Evolutionary conservation across 2,113 vertebrate species (phyloP).

Genomic region (Grammomys dolichurus): DNA sequence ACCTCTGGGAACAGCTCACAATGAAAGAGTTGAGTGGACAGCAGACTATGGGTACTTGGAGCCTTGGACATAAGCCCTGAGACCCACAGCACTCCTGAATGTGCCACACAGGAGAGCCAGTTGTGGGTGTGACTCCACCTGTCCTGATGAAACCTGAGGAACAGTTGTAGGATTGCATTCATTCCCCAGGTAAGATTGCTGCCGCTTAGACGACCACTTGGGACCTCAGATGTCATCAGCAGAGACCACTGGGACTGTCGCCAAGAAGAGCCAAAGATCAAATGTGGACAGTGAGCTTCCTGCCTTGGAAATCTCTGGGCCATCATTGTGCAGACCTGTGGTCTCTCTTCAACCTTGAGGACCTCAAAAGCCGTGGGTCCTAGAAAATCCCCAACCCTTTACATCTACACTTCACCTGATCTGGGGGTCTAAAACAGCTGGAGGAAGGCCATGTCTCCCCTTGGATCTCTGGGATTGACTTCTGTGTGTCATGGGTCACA

Average conservation of each 20-base stretch:
- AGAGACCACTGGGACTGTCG: too few relatives aligned
- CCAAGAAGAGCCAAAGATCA: neutral
- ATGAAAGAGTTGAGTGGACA: neutral
- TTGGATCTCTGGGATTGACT: neutral
- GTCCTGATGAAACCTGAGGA: neutral
- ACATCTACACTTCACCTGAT: neutral
- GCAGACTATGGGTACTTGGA: neutral
- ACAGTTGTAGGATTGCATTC: too few relatives aligned
- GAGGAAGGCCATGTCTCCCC: rapidly evolving
- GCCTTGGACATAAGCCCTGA: neutral
- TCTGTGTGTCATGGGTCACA: neutral
- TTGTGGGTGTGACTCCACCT: neutral
- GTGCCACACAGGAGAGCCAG: rapidly evolving
- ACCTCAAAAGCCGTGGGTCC: neutral
- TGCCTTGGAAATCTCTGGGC: neutral
- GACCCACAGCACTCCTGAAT: neutral
- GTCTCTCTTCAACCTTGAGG: neutral
- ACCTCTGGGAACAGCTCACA: neutral
- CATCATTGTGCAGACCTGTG: too few relatives aligned
- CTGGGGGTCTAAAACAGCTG: neutral
- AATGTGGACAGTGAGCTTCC: neutral
- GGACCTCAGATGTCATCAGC: neutral
- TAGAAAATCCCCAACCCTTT: neutral
- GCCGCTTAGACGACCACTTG: neutral
- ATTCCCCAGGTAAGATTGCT: neutral